phyloP scores from a whole-genome alignment of 2,113 vertebrate genomes.

The Gila orcuttii region DNA sequence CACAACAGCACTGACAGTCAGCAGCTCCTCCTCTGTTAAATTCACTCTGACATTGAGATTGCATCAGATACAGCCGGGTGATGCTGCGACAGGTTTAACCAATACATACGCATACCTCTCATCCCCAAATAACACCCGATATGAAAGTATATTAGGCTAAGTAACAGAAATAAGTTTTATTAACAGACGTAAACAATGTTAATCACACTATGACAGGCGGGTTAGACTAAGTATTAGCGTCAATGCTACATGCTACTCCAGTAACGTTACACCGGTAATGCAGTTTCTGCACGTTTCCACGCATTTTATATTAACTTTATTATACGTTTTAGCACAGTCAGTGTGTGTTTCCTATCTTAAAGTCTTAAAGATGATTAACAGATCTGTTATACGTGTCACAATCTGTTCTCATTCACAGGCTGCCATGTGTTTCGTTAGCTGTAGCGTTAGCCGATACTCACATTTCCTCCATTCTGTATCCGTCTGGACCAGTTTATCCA shows the following conservation, averaged over 20 bases:
- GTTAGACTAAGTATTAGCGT: neutral
- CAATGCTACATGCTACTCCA: slow-evolving; percentile 29
- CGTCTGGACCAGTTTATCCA: slow-evolving; percentile 86
- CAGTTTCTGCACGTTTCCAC: neutral
- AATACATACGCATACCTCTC: neutral
- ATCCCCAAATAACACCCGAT: neutral
- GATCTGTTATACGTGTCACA: neutral
- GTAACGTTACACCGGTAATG: neutral
- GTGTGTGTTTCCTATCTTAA: neutral
- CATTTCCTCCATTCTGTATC: slow-evolving; percentile 93
- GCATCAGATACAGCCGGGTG: slow-evolving; percentile 80
- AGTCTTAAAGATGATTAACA: neutral
- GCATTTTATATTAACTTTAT: neutral
- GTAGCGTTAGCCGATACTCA: slow-evolving; percentile 70
- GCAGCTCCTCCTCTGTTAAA: slow-evolving; percentile 40
- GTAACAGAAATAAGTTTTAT: neutral
- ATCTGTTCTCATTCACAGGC: neutral
- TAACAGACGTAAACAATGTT: neutral
- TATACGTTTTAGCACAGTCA: too few relatives aligned
- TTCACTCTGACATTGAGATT: slow-evolving; percentile 71
- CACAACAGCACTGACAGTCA: slow-evolving; percentile 51
- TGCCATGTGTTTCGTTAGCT: slow-evolving; percentile 49
- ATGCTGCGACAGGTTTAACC: slow-evolving; percentile 19
- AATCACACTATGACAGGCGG: neutral
- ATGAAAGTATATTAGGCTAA: neutral